Evolutionary conservation across 2,888 invertebrate genomes (phyloP).

Genomic region (Clitarchus hookeri): DNA sequence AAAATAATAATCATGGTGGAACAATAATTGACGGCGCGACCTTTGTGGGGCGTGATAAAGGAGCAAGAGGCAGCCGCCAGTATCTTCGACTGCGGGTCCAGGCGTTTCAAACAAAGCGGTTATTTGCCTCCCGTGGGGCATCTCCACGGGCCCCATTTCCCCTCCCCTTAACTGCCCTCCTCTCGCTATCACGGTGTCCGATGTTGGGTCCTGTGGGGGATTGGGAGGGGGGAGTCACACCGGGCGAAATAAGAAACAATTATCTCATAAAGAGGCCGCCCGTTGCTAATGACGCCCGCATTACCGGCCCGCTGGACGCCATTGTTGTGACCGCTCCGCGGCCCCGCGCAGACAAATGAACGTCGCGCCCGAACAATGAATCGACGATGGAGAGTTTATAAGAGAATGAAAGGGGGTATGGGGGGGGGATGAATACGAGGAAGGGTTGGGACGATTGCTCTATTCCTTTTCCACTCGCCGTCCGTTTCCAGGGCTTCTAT

Average conservation of each 20-base stretch:
- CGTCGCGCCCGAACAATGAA: background rate
- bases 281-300: background rate
- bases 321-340: background rate
- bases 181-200: background rate
- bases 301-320: background rate
- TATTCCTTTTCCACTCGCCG: background rate
- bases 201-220: background rate
- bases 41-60: background rate
- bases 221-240: background rate
- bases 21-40: background rate
- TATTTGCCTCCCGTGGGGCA: conserved; percentile 4
- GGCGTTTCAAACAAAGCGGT: background rate
- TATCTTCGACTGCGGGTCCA: conserved; percentile 3
- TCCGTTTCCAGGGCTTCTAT: no score
- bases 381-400: background rate
- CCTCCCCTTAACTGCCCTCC: background rate
- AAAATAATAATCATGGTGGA: background rate
- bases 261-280: conserved; percentile 22
- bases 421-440: background rate
- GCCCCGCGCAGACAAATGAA: background rate
- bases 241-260: conserved; percentile 23
- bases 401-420: background rate
- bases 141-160: background rate
- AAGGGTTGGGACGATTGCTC: background rate
- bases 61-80: background rate